Evolutionary conservation across 2,797 vertebrate species (phyloP), one percentile per base, ranked within the genome.

Genomic region (Aldrovandia affinis): DNA sequence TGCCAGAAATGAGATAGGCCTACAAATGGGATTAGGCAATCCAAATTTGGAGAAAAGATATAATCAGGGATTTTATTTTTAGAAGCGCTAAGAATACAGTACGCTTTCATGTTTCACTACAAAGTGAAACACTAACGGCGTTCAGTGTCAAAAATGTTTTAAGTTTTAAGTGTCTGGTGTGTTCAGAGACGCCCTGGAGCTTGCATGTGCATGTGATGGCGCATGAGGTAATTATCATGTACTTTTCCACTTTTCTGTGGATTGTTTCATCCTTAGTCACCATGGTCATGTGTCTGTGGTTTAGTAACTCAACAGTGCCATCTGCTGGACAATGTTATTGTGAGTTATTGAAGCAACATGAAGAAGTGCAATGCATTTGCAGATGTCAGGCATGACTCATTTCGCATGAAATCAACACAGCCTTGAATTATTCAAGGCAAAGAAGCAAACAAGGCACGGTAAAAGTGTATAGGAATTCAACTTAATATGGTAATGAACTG

Each of bases 141-240:
- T 57, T 15, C 12, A 57, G 12, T 15, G 15, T 57, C 9, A 15
- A 2, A 2, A 8, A 20, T 57, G 55, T 20, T 57, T 57, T 8
- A 57, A 57, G 10, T 83, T 85, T 39, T 88, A 83, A 80, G 52
- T 20, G 3, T 89, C 87, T 85, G 81, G 84, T 18, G 75, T 68
- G 87, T 91, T 81, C 18, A 85, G 90, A 89, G 88, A 86, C 78
- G 79, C 88, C 86, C 85, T 84, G 57, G 89, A 83, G 88, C 78
- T 88, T 83, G 83, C 81, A 77, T 83, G 70, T 63, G 80, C 87
- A 86, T 88, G 89, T 85, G 89, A 82, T 90, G 90, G 87, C 87
- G 91, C 85, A 90, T 83, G 82, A 78, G 80, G 80, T 89, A 78
- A 87, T 92, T 89, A 87, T 80, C 81, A 63, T 44, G 42, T 57